phyloP scores from a whole-genome alignment of 92 coral and sea anemone species.

The Hydrozoanthus gracilis region DNA sequence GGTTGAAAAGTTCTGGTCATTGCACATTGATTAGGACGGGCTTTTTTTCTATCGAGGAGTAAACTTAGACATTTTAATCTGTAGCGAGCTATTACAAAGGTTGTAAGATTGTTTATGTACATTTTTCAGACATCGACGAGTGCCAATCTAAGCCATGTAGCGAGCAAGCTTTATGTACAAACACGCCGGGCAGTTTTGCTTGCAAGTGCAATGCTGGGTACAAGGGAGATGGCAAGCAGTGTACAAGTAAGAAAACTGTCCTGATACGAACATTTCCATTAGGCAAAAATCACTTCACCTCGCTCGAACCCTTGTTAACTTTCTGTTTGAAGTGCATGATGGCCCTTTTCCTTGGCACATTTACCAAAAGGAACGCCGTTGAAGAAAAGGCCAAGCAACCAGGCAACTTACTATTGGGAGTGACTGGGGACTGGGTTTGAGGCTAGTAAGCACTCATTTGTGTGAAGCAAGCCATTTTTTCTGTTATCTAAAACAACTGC shows the following conservation, averaged over 20 bases:
- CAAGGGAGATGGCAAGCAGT: conserved; percentile 65
- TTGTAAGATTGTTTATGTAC: background rate
- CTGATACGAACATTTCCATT: background rate
- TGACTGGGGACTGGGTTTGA: no score
- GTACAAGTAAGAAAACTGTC: conserved; percentile 58
- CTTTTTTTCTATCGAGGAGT: background rate
- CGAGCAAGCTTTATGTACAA: conserved; percentile 63
- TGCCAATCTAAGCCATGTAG: conserved; percentile 53
- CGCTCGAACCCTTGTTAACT: background rate
- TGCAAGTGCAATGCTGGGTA: conserved; percentile 75
- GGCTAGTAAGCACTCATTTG: no score
- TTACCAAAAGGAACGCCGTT: no score
- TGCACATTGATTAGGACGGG: no score
- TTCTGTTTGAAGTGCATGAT: no score
- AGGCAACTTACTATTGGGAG: no score
- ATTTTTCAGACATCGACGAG: conserved; percentile 17
- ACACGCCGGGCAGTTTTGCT: conserved; percentile 63
- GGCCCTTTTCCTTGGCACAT: no score
- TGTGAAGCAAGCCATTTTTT: no score
- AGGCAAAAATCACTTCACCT: background rate
- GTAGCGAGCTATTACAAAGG: background rate
- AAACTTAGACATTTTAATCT: background rate
- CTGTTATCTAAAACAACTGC: no score
- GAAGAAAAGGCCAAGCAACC: no score
- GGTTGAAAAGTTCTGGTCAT: no score